phyloP scores from a whole-genome alignment of 2,888 invertebrate genomes.

The Epiblema foenella region DNA sequence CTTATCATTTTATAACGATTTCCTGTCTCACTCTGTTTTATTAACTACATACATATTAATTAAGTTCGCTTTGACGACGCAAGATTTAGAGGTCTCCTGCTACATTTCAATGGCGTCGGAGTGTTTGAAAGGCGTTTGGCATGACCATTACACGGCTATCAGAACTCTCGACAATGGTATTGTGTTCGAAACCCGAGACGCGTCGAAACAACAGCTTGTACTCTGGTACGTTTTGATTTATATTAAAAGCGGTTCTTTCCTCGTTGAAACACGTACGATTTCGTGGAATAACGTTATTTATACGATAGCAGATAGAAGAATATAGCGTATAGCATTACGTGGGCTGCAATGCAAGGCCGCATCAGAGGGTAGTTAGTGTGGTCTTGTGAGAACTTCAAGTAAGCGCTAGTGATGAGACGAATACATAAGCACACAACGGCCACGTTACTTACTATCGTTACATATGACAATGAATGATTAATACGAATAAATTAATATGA shows the following conservation, averaged over 20 bases:
- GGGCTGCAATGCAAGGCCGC: slow-evolving; percentile 40
- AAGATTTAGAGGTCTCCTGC: neutral
- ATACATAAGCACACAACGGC: slow-evolving; percentile 25
- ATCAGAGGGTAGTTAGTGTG: slow-evolving; percentile 12
- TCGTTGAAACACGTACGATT: slow-evolving; percentile 25
- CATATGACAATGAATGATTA: too few relatives aligned
- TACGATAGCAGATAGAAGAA: too few relatives aligned
- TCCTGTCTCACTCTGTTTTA: neutral
- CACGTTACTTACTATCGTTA: too few relatives aligned
- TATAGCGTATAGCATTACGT: slow-evolving; percentile 22
- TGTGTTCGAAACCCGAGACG: slow-evolving; percentile 22
- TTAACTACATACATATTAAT: neutral
- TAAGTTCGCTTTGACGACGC: slow-evolving; percentile 3
- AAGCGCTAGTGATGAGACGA: slow-evolving; percentile 22
- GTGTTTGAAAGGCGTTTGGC: slow-evolving; percentile 17
- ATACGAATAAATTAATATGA: too few relatives aligned
- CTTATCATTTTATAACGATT: slow-evolving; percentile 2
- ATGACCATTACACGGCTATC: slow-evolving; percentile 25
- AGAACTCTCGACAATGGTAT: slow-evolving; percentile 21
- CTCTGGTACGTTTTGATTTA: slow-evolving; percentile 29
- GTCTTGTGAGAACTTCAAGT: slow-evolving; percentile 9
- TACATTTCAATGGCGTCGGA: slow-evolving; percentile 4
- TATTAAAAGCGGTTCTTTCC: slow-evolving; percentile 24
- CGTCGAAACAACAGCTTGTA: slow-evolving; percentile 9
- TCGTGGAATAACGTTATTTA: slow-evolving; percentile 19